A percentile compares a stretch with the other conserved stretches of the same genome.
These are phyloP conservation scores for Tyria jacobaeae DNA, from an alignment of 2,888 invertebrate genomes.

Conservation along the genomic window DNA sequence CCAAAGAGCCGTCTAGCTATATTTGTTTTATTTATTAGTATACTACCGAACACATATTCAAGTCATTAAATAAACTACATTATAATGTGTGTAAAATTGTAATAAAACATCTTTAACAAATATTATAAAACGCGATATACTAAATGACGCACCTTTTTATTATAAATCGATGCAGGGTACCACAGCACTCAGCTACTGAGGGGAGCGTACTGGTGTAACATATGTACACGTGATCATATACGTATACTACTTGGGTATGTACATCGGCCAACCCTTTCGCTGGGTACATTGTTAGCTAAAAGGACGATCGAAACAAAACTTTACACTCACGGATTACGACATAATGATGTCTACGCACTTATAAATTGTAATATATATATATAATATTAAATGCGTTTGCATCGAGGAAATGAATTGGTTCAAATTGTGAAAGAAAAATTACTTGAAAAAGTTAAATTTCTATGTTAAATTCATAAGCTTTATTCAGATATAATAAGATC, in stretches of 20 bases:
- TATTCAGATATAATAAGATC: no score
- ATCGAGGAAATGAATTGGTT: no score
- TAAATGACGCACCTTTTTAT: conserved; percentile 14
- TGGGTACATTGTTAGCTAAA: background rate
- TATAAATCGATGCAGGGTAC: conserved; percentile 23
- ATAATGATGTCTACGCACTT: no score
- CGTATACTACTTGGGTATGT: background rate
- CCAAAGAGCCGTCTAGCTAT: background rate
- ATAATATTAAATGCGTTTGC: no score
- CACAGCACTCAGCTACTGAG: conserved; percentile 11
- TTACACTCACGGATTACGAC: background rate
- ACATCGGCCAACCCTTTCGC: conserved; percentile 17
- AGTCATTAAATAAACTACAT: background rate
- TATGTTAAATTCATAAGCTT: no score
- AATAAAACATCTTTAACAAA: conserved; percentile 2
- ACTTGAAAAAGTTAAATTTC: no score
- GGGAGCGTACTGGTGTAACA: conserved; percentile 10
- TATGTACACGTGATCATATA: background rate
- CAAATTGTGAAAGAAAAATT: no score
- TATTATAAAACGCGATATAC: background rate
- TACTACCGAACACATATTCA: background rate
- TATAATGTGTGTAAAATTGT: background rate
- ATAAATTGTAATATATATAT: no score
- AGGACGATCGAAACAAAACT: background rate
- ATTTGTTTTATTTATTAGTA: background rate